Conservation (phyloP, 2,888 invertebrate genomes). For the Chloromyia formosa region DNA sequence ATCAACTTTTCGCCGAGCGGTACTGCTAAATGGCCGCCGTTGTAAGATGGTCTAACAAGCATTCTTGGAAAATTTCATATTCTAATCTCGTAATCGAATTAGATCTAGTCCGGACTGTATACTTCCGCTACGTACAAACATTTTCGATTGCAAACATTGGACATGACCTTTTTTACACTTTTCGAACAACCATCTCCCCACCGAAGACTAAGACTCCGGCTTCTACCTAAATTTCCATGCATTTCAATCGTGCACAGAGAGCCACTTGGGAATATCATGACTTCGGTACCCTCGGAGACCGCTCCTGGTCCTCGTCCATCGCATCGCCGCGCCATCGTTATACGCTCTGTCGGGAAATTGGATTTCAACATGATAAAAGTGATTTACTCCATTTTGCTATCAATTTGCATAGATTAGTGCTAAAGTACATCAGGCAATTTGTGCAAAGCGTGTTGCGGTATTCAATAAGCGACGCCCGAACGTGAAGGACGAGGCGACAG, state of each 20-base stretch:
- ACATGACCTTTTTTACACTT: neutral
- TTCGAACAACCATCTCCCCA: neutral
- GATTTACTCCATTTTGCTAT: conserved; percentile 42
- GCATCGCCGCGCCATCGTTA: neutral
- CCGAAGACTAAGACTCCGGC: neutral
- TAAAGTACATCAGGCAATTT: conserved; percentile 43
- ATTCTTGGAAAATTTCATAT: conserved; percentile 19
- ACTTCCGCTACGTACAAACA: neutral
- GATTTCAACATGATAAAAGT: conserved; percentile 42
- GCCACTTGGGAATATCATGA: neutral
- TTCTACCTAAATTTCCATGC: neutral
- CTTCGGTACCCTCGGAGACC: conserved; percentile 6
- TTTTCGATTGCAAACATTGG: neutral
- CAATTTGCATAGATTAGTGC: conserved; percentile 44
- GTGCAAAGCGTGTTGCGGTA: conserved; percentile 40
- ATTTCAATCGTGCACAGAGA: neutral
- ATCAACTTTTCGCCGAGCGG: no score
- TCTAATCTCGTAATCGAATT: conserved; percentile 29
- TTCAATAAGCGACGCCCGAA: conserved; percentile 23
- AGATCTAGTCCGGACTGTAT: conserved; percentile 6
- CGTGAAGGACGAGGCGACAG: neutral
- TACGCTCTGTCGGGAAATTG: conserved; percentile 29
- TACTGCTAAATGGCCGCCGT: no score
- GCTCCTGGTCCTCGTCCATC: neutral
- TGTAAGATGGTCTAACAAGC: neutral